phyloP scores from a whole-genome alignment of 2,797 vertebrate genomes.

The Limnodromus scolopaceus region DNA sequence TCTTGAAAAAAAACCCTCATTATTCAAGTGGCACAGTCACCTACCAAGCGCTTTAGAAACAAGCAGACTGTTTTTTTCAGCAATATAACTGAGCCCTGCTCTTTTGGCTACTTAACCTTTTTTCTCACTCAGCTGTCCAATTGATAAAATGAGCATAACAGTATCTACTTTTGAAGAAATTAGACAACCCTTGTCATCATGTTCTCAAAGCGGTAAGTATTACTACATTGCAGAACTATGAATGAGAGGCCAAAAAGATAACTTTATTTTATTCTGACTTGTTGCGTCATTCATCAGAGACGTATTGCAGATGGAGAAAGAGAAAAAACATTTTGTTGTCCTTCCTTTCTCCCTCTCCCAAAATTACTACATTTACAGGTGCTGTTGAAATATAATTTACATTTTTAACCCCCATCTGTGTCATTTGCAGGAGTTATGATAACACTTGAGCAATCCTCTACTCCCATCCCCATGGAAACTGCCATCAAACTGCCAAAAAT shows the following conservation, averaged over 20 bases:
- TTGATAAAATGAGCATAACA: neutral
- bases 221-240: neutral
- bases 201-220: neutral
- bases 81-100: neutral
- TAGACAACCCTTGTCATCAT: neutral
- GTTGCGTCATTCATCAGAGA: neutral
- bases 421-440: conserved; percentile 40
- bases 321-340: neutral
- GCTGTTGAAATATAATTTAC: conserved; percentile 19
- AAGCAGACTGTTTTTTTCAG: neutral
- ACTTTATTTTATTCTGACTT: neutral
- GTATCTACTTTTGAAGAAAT: neutral
- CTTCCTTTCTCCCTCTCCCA: neutral
- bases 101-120: neutral
- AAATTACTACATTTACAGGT: conserved; percentile 38
- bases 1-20: neutral
- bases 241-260: neutral
- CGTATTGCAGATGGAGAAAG: neutral
- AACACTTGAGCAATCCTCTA: conserved; percentile 27
- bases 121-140: neutral
- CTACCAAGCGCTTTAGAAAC: neutral
- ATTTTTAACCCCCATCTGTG: conserved; percentile 28
- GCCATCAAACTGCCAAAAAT: conserved; percentile 37
- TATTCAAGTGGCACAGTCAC: neutral
- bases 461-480: conserved; percentile 48